A percentile compares a stretch with the other conserved stretches of the same genome.
Evolutionary conservation across 2,113 vertebrate genomes (phyloP).

Genomic region (Oostethus manadensis): DNA sequence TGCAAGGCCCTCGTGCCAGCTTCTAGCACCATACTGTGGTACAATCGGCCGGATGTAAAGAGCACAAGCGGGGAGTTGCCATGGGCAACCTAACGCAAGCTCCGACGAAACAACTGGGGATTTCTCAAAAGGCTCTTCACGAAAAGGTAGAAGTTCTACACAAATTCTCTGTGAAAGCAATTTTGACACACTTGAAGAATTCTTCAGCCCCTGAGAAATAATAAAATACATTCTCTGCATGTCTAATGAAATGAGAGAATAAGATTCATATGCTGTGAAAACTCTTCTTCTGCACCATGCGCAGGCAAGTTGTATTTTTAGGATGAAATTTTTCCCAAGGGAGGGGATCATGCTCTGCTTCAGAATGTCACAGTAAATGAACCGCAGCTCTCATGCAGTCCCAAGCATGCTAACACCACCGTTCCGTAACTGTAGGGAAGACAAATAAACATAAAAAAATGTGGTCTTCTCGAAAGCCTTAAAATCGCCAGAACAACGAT

Average conservation of each 20-base stretch:
- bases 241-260: neutral
- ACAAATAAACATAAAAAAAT: too few relatives aligned
- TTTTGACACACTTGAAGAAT: neutral
- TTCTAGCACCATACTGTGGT: conserved; percentile 28
- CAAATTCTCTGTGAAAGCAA: neutral
- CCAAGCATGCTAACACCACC: too few relatives aligned
- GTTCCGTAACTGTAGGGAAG: too few relatives aligned
- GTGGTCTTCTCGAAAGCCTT: too few relatives aligned
- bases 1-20: conserved; percentile 12
- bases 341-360: too few relatives aligned
- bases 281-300: too few relatives aligned
- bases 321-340: too few relatives aligned
- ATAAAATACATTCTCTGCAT: neutral
- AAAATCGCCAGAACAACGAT: too few relatives aligned
- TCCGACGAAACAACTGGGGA: conserved; percentile 17
- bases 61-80: conserved; percentile 42
- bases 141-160: conserved; percentile 9
- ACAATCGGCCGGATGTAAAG: conserved; percentile 26
- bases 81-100: conserved; percentile 22
- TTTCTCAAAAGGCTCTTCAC: conserved; percentile 33
- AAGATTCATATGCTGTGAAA: too few relatives aligned
- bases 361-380: too few relatives aligned
- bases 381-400: too few relatives aligned
- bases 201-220: neutral
- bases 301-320: too few relatives aligned